Evolutionary conservation across 2,113 vertebrate species (phyloP), one percentile per base, ranked within the genome.

Genomic region (Dicrurus megarhynchus): DNA sequence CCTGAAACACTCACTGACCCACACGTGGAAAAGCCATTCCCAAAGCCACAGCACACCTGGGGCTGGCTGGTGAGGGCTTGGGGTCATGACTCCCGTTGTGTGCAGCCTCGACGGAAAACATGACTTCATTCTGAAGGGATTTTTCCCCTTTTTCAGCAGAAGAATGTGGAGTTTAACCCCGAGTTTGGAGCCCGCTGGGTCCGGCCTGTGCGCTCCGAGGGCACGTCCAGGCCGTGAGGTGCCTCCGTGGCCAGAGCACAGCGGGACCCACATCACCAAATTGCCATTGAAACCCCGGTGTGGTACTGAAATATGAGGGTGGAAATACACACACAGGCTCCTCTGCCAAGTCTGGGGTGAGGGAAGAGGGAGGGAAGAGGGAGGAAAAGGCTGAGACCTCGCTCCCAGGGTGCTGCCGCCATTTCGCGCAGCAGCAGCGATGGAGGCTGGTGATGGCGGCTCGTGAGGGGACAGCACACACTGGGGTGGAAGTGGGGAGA

Each of bases 371-470:
- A 63, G 13, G 56, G 24, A 55, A 55, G 49, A 57, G 4, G 19
- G 28, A 60, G n/a, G 47, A 44, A 32, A 61, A 19, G 1, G n/a
- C 32, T 18, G n/a, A 75, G 24, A 26, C 2, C 3, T 5, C 1
- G 0, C 11, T 84, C 78, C 83, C 83, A 88, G 61, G 9, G 73
- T 17, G 60, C 92, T 5, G 20, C 60, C 3, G 22, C 56, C 33
- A 5, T 97, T 98, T 90, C 33, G 97, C 87, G 60, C 37, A 78
- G 96, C 68, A 42, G 67, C 92, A 13, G 52, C 3, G 46, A 44
- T 15, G 44, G 41, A 21, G 88, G 47, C 42, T 19, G 47, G 73
- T 91, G 95, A 96, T 87, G 23, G 89, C 41, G 24, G 73, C 5
- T 8, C 4, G 5, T 67, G 73, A 85, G 79, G 59, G 76, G 42